Conservation (phyloP, 2,113 vertebrate species). For the Diphyllodes magnificus region DNA sequence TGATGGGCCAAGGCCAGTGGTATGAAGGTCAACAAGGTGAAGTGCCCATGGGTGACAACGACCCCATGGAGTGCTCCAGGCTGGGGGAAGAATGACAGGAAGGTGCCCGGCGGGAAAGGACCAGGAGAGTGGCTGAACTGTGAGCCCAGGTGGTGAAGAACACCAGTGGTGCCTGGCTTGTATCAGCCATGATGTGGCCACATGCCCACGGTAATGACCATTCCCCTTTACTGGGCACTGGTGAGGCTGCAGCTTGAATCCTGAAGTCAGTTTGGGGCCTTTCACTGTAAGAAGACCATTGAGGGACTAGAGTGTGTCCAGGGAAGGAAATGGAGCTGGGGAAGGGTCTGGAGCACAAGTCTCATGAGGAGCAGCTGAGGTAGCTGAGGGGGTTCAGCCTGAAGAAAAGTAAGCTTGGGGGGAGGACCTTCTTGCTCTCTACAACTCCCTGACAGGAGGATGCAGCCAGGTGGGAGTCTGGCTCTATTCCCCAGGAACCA, state of each 20-base stretch:
- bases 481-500: neutral
- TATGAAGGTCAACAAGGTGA: neutral
- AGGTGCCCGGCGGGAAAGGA: rapidly evolving
- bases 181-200: neutral
- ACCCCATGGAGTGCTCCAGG: neutral
- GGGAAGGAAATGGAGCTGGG: neutral
- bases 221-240: neutral
- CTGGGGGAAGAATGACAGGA: neutral
- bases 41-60: neutral
- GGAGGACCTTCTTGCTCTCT: neutral
- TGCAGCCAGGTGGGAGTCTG: neutral
- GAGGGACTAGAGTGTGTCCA: neutral
- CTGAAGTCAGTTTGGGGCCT: neutral
- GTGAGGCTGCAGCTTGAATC: neutral
- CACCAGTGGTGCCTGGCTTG: neutral
- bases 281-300: neutral
- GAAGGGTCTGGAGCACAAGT: neutral
- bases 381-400: neutral
- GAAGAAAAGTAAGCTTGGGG: neutral
- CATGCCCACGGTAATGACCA: neutral
- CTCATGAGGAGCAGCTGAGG: neutral
- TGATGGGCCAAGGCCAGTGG: neutral
- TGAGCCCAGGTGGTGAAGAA: neutral
- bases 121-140: neutral
- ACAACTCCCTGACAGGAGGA: neutral